A percentile compares a stretch with the other conserved stretches of the same genome.
phyloP scores from a whole-genome alignment of 1,140 invertebrate genomes.

The Leptinotarsa texana region DNA sequence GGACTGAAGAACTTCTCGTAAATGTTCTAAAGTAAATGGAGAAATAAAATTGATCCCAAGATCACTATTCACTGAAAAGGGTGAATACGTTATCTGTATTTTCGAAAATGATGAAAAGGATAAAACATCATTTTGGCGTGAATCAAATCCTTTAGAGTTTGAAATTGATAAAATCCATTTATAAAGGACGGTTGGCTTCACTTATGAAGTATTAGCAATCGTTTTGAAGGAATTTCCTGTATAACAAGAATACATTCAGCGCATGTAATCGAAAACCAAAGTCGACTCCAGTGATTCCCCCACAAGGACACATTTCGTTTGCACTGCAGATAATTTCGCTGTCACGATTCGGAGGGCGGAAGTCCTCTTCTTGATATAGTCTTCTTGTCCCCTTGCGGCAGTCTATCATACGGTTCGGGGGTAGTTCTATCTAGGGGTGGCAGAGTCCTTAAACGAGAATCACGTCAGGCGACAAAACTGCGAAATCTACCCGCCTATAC shows the following conservation, averaged over 20 bases:
- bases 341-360: conserved; percentile 15
- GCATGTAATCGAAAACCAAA: not conserved
- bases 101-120: conserved; percentile 27
- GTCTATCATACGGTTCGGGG: conserved; percentile 44
- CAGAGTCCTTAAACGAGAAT: conserved; percentile 36
- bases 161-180: conserved; percentile 57
- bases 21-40: too few relatives aligned
- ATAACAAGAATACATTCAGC: not conserved
- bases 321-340: not conserved
- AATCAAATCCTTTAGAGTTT: conserved; percentile 50
- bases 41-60: not conserved
- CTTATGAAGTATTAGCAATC: conserved; percentile 56
- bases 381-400: conserved; percentile 44
- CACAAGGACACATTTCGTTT: not conserved
- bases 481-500: conserved; percentile 45
- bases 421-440: not conserved
- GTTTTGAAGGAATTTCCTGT: conserved; percentile 36
- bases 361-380: conserved; percentile 48
- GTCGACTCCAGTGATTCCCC: not conserved
- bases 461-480: conserved; percentile 51
- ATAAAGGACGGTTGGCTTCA: conserved; percentile 55
- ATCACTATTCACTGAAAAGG: not conserved
- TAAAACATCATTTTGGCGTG: conserved; percentile 39
- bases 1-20: too few relatives aligned
- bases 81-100: conserved; percentile 22